Conservation (phyloP, 64 coral and sea anemone genomes). For the Porites australiensis region DNA sequence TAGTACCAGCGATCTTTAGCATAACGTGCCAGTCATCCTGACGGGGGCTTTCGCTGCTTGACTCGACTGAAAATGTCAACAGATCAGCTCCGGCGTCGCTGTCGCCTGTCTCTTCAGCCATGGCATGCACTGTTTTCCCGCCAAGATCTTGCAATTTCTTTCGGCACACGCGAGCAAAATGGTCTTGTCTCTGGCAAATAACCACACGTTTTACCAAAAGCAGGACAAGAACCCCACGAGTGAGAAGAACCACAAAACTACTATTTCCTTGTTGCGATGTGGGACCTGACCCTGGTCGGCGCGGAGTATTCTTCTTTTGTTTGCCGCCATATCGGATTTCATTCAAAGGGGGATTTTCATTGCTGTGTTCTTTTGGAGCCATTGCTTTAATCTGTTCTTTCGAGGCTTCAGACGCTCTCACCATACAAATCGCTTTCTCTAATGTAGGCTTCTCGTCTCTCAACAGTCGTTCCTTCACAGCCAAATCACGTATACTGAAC, state of each 20-base stretch:
- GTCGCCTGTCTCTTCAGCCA: neutral
- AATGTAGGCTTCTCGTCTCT: constrained; percentile 45
- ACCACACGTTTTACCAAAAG: neutral
- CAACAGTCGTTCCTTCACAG: constrained; percentile 39
- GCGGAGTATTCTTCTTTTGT: neutral
- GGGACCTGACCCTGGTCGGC: neutral
- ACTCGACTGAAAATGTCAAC: neutral
- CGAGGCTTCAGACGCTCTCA: constrained; percentile 33
- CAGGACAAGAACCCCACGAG: neutral
- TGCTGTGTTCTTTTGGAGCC: constrained; percentile 1
- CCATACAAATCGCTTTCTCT: constrained; percentile 46
- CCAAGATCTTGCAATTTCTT: too few species aligned
- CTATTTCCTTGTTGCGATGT: neutral
- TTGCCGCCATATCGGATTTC: neutral
- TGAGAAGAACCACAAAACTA: constrained; percentile 49
- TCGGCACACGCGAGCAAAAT: neutral
- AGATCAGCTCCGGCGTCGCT: constrained; percentile 13
- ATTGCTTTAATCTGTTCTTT: constrained; percentile 62
- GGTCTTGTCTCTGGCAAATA: neutral
- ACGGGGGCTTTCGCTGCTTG: neutral
- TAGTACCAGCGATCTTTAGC: constrained; percentile 4
- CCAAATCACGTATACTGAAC: neutral
- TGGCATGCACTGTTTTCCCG: too few species aligned
- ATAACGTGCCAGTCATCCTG: neutral
- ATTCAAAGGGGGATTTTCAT: constrained; percentile 25